A percentile compares a stretch with the other conserved stretches of the same genome.
Evolutionary conservation across 2,888 invertebrate species (phyloP).

Genomic region (Petrolisthes cinctipes): DNA sequence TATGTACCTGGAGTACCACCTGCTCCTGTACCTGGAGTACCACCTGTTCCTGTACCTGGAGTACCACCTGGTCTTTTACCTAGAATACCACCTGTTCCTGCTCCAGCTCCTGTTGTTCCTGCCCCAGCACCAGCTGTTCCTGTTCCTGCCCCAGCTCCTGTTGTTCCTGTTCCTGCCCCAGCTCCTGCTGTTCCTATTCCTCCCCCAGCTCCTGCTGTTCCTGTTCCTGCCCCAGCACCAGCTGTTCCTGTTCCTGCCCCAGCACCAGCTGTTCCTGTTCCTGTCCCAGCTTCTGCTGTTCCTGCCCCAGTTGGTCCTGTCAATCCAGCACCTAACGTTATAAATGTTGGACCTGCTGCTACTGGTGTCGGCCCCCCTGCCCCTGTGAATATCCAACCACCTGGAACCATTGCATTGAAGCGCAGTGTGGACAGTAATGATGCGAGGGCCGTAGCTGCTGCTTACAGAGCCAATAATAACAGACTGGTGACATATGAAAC

Average conservation of each 20-base stretch:
- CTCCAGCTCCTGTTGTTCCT: too few relatives aligned
- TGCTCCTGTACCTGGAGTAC: not conserved
- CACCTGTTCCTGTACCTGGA: not conserved
- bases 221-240: not conserved
- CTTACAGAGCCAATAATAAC: not conserved
- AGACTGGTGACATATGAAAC: conserved; percentile 24
- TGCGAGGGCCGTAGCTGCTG: not conserved
- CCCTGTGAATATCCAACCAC: conserved; percentile 18
- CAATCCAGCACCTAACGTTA: too few relatives aligned
- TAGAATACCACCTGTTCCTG: not conserved
- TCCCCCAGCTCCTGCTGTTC: not conserved
- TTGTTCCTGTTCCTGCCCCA: not conserved
- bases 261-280: not conserved
- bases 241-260: not conserved
- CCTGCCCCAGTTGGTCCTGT: not conserved
- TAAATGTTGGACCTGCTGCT: not conserved
- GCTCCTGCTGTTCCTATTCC: not conserved
- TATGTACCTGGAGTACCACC: not conserved
- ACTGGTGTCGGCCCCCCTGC: conserved; percentile 8
- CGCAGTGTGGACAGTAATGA: conserved; percentile 17
- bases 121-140: not conserved
- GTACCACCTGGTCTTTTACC: not conserved
- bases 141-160: not conserved
- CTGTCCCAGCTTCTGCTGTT: not conserved
- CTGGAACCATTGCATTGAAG: conserved; percentile 7